Evolutionary conservation across 2,797 vertebrate genomes (phyloP), one percentile per base, ranked within the genome.

Genomic region (Holocentrus rufus): DNA sequence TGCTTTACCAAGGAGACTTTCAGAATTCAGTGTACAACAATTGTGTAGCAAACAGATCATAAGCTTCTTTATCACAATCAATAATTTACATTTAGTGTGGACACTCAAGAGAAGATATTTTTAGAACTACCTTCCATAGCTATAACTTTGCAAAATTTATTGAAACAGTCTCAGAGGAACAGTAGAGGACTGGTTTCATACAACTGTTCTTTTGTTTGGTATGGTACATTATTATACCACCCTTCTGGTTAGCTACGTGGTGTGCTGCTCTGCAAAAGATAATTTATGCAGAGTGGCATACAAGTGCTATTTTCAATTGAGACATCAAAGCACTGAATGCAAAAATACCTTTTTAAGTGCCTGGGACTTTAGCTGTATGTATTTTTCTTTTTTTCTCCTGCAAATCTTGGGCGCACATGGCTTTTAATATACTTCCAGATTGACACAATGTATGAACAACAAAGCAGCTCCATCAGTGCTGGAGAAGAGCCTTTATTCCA

Each of bases 241-340:
- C 25, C 39, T 58, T 59, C 61, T 23, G 22, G 31, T 69, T 55
- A 39, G 30, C 42, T 46, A 1, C 49, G 60, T 30, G 42, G n/a
- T 34, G 31, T 34, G 31, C 31, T 34, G 31, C 31, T 34, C 31
- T 34, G 31, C 31, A 34, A 34, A 20, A 65, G 70, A 75, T 42
- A 5, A 76, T 65, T 77, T 52, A 65, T 65, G 58, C 63, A n/a
- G 72, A 75, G 58, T 17, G 13, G 49, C 46, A 65, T 27, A 69
- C 42, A 72, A 52, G 23, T 58, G 9, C 66, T 66, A 47, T 77
- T 83, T 72, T 63, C 63, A 60, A 50, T 27, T 39, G 42, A 27
- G 65, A 83, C 76, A 78, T 83, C 65, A 87, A 85, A 87, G 83
- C 34, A 15, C 2, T 15, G 49, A 63, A 58, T 20, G 14, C 18